A percentile compares a stretch with the other conserved stretches of the same genome.
Evolutionary conservation across 2,797 vertebrate species (phyloP).

Genomic region (Platyrinchus mystaceus): DNA sequence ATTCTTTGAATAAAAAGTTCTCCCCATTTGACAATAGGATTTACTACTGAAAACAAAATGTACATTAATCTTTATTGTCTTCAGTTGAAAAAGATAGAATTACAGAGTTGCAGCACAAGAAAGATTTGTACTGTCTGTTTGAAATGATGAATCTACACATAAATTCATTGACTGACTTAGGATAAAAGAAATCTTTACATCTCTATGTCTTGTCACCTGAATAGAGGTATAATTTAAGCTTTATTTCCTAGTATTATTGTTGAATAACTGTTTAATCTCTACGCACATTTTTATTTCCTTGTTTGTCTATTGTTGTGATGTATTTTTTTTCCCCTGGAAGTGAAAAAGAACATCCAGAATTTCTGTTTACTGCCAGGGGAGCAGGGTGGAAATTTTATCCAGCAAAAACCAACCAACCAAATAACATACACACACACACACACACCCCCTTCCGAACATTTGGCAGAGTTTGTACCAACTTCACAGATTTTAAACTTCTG

Average conservation of each 20-base stretch:
- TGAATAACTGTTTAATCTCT: slow-evolving; percentile 10
- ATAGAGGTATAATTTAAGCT: background rate
- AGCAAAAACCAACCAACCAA: background rate
- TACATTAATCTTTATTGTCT: slow-evolving; percentile 68
- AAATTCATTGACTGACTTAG: slow-evolving; percentile 28
- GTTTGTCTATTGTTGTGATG: background rate
- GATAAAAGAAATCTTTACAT: slow-evolving; percentile 58
- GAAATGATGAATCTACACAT: slow-evolving; percentile 55
- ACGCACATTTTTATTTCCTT: background rate
- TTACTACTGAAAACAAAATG: slow-evolving; percentile 65
- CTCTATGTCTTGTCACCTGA: background rate
- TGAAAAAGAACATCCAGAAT: background rate
- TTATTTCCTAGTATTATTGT: background rate
- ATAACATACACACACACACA: accelerated
- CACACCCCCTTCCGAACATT: background rate
- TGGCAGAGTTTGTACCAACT: background rate
- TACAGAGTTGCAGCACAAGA: slow-evolving; percentile 32
- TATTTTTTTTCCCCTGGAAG: background rate
- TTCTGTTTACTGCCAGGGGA: background rate
- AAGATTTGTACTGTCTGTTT: slow-evolving; percentile 21
- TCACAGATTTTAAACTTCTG: background rate
- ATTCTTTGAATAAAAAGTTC: slow-evolving; percentile 61
- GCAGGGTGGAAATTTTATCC: background rate
- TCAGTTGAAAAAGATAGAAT: slow-evolving; percentile 56
- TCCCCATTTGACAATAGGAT: slow-evolving; percentile 60